phyloP scores from a whole-genome alignment of 2,888 invertebrate species.

The Pristionchus exspectatus region DNA sequence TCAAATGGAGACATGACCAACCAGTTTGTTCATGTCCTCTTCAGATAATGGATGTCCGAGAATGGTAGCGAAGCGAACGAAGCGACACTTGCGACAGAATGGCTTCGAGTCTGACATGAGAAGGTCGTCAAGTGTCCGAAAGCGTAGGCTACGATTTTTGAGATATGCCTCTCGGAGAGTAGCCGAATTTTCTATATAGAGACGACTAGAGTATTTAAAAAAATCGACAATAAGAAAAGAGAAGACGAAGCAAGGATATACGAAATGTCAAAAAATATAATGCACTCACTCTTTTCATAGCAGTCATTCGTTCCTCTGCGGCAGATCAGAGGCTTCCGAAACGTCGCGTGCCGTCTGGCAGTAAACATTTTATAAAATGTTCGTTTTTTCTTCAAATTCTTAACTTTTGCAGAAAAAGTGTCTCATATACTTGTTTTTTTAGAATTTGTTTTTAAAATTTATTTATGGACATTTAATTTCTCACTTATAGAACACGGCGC shows the following conservation, averaged over 20 bases:
- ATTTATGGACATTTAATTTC: too few relatives aligned
- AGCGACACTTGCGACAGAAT: slow-evolving; percentile 41
- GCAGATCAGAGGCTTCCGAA: slow-evolving; percentile 1
- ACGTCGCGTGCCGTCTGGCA: background rate
- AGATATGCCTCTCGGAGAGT: too few relatives aligned
- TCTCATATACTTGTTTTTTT: too few relatives aligned
- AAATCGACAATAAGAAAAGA: too few relatives aligned
- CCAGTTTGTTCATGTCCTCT: background rate
- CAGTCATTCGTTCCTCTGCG: slow-evolving; percentile 26
- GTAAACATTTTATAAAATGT: too few relatives aligned
- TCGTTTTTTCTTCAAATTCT: background rate
- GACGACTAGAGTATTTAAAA: too few relatives aligned
- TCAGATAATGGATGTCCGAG: background rate
- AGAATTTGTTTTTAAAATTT: too few relatives aligned
- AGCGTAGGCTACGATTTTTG: too few relatives aligned
- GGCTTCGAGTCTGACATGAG: background rate
- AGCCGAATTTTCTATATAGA: too few relatives aligned
- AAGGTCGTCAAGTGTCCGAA: background rate
- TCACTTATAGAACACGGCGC: background rate
- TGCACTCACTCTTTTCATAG: slow-evolving; percentile 36
- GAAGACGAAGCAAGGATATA: too few relatives aligned
- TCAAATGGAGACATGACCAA: background rate
- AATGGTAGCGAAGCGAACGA: background rate
- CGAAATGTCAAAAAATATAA: too few relatives aligned
- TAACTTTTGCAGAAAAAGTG: background rate